Percentiles rank a stretch among this genome's conserved stretches.
Conservation (phyloP, 1,140 invertebrate species). For the Anthonomus grandis region DNA sequence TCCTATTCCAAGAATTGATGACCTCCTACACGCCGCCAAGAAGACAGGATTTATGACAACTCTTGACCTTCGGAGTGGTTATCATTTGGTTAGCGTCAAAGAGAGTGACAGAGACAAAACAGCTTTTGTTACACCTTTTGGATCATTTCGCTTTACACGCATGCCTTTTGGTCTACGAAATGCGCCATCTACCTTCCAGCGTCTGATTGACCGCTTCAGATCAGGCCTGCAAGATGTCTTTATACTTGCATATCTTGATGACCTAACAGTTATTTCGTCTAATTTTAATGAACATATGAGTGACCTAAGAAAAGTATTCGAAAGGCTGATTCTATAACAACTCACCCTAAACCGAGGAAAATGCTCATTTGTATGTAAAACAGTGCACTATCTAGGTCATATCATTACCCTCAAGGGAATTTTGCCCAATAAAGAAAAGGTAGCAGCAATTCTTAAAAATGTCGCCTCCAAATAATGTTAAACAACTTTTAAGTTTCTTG, state of each 20-base stretch:
- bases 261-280: conserved; percentile 6
- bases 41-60: no score
- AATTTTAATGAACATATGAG: conserved; percentile 6
- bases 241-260: conserved; percentile 12
- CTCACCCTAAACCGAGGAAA: conserved; percentile 40
- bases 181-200: conserved; percentile 49
- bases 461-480: conserved; percentile 33
- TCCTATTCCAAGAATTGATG: no score
- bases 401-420: conserved; percentile 33
- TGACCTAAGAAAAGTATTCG: not conserved
- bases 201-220: conserved; percentile 40
- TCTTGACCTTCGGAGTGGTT: conserved; percentile 50
- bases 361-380: conserved; percentile 26
- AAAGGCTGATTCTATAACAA: not conserved
- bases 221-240: conserved; percentile 10
- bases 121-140: conserved; percentile 42
- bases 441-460: conserved; percentile 32
- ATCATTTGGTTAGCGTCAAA: conserved; percentile 49
- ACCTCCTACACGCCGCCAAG: no score
- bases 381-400: conserved; percentile 35
- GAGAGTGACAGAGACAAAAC: conserved; percentile 47
- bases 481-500: conserved; percentile 35
- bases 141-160: conserved; percentile 41
- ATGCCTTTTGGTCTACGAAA: conserved; percentile 47
- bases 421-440: conserved; percentile 38